Percentiles rank a stretch among this genome's conserved stretches.
phyloP scores from a whole-genome alignment of 2,888 invertebrate species.

The Byasa hedistus region DNA sequence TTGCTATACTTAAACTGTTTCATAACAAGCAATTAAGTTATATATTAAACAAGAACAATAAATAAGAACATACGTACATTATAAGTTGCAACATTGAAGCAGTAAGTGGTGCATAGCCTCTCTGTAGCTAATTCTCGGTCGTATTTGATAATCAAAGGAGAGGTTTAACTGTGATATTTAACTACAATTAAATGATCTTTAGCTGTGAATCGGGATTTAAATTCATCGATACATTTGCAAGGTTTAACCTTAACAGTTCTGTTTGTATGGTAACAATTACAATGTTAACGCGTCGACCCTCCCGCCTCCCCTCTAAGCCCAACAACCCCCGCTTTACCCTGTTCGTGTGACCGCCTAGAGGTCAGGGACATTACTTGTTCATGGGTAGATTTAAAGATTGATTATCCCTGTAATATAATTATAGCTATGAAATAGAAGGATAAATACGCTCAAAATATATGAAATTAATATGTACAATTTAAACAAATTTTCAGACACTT shows the following conservation, averaged over 20 bases:
- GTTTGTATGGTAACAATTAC: conserved; percentile 15
- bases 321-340: conserved; percentile 35
- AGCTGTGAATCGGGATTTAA: neutral
- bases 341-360: conserved; percentile 64
- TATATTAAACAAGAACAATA: neutral
- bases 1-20: conserved; percentile 63
- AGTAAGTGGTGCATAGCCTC: neutral
- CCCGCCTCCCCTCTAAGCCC: conserved; percentile 49
- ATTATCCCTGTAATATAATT: conserved; percentile 6
- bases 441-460: too few relatives aligned
- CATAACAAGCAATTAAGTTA: conserved; percentile 55
- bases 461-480: too few relatives aligned
- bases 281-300: conserved; percentile 32
- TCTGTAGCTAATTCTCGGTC: too few relatives aligned
- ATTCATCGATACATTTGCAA: neutral
- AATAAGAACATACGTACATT: neutral
- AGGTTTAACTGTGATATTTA: too few relatives aligned
- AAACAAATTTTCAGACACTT: too few relatives aligned
- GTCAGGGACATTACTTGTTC: conserved; percentile 72
- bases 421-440: neutral
- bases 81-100: neutral
- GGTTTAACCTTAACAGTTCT: neutral
- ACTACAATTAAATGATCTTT: neutral
- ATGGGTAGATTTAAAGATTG: conserved; percentile 25
- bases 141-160: too few relatives aligned